Base-by-base conservation (phyloP, 2,888 invertebrate genomes). In the Coleophora flavipennella region DNA sequence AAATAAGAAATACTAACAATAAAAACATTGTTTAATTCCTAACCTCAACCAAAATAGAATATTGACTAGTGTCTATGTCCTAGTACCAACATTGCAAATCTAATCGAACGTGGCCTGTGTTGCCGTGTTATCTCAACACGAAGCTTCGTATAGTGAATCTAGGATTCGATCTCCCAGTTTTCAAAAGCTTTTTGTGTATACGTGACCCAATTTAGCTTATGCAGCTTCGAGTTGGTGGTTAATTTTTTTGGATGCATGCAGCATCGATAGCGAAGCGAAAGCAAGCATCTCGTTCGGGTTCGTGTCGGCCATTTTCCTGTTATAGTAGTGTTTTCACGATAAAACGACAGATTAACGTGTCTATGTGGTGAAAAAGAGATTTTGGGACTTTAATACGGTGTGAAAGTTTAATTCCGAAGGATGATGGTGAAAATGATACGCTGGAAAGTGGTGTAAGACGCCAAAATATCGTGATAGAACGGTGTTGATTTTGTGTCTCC, bases 221-320 rank as follows among this genome's bases (percentile, higher is more conserved):
- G 76, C 50, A 60, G 67, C 83, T 80, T 73, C 73, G 48, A 77
- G 53, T 20, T 20, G 20, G 20, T 65, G 56, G 47, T 52, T 41
- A 47, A 53, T 53, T 50, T 51, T 45, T 26, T 42, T 46, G 46
- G 49, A 49, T 46, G 57, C 46, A 57, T 54, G 64, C 71, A 62
- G 62, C 67, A 71, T 72, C 73, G 71, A 70, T 73, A 26, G 68
- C 66, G 3, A 7, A 11, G 14, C 20, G 31, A 34, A 67, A 62
- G 62, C 57, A 59, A 67, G 76, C 73, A 79, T 76, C 78, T 59
- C 65, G 66, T 64, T 59, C 65, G 66, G 62, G 64, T n/a, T n/a
- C n/a, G n/a, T 51, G 81, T 77, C 83, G 78, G 83, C 83, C 83
- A 83, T 83, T 78, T 83, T 83, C 69, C 64, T 74, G 71, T 77